Evolutionary conservation across 2,888 invertebrate species (phyloP).

Genomic region (Lasius fuliginosus): DNA sequence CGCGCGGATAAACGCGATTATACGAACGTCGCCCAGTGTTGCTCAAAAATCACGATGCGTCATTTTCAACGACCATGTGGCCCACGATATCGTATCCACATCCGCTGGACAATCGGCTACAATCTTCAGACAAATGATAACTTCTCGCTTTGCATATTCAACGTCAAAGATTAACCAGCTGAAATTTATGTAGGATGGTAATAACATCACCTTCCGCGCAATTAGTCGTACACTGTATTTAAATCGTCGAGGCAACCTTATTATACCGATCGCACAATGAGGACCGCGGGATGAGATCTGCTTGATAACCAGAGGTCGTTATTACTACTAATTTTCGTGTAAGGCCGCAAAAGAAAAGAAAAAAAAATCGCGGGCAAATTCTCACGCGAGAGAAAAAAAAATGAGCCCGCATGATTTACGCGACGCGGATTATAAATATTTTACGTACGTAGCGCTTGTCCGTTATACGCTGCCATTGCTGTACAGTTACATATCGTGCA

Average conservation of each 20-base stretch:
- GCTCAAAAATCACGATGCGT: background rate
- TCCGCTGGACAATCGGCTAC: background rate
- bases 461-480: constrained; percentile 22
- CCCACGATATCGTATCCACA: background rate
- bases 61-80: background rate
- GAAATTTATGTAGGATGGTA: background rate
- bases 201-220: constrained; percentile 10
- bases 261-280: constrained; percentile 38
- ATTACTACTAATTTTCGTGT: background rate
- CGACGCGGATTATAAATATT: constrained; percentile 38
- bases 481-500: constrained; percentile 48
- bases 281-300: background rate
- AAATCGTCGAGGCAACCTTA: constrained; percentile 20
- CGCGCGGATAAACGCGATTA: background rate
- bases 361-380: background rate
- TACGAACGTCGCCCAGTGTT: background rate
- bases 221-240: constrained; percentile 28
- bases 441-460: constrained; percentile 25
- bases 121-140: background rate
- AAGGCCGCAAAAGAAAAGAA: background rate
- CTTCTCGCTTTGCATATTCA: background rate
- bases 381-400: constrained; percentile 4
- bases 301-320: background rate
- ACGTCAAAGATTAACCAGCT: constrained; percentile 1
- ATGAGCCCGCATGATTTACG: constrained; percentile 2